A percentile compares a stretch with the other conserved stretches of the same genome.
phyloP scores from a whole-genome alignment of 2,797 vertebrate species.

The Thripadectes ignobilis region DNA sequence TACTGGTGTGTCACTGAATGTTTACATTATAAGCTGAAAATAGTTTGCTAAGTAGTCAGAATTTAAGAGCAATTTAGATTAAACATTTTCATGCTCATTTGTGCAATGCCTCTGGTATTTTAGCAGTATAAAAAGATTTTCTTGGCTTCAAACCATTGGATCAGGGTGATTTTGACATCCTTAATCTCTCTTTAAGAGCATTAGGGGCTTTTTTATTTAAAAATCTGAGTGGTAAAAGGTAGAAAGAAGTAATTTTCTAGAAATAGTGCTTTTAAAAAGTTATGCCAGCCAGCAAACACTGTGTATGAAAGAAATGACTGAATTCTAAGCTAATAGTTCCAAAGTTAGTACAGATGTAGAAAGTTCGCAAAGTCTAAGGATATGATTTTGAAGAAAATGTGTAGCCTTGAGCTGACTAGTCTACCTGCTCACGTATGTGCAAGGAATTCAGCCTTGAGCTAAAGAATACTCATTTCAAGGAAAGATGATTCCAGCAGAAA shows the following conservation, averaged over 20 bases:
- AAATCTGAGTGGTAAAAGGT: constrained; percentile 55
- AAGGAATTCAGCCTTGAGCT: not conserved
- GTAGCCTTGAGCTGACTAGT: not conserved
- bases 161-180: constrained; percentile 59
- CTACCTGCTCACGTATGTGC: not conserved
- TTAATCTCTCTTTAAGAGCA: constrained; percentile 65
- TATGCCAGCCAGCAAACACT: constrained; percentile 23
- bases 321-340: constrained; percentile 9
- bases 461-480: not conserved
- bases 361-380: not conserved
- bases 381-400: not conserved
- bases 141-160: constrained; percentile 54
- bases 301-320: not conserved
- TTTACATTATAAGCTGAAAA: constrained; percentile 63
- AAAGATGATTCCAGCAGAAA: not conserved
- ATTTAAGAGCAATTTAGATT: constrained; percentile 69
- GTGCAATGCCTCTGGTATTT: constrained; percentile 60
- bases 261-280: constrained; percentile 28
- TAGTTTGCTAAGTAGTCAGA: constrained; percentile 67
- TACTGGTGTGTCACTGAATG: not conserved
- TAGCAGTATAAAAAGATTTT: constrained; percentile 70
- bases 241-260: constrained; percentile 52
- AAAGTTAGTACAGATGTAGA: not conserved
- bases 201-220: constrained; percentile 57
- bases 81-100: constrained; percentile 71